These are phyloP conservation scores for Pelobates cultripes DNA, from an alignment of 2,797 vertebrate species.

Conservation along the genomic window DNA sequence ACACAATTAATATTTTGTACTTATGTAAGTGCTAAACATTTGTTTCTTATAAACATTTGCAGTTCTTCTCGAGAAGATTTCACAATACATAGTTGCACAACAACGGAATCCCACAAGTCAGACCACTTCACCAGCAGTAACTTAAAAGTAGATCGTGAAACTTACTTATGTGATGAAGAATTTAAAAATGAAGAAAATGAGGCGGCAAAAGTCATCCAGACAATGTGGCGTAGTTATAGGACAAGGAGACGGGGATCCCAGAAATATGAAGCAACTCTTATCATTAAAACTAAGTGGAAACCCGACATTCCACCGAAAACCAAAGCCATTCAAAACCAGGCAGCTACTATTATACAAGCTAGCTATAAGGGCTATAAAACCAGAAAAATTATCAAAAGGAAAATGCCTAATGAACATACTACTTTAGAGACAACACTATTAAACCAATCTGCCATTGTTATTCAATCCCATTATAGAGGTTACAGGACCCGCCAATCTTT, in stretches of 20 bases:
- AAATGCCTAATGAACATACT: no score
- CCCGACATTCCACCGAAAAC: no score
- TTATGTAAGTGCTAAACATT: background rate
- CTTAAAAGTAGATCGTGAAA: background rate
- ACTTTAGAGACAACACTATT: no score
- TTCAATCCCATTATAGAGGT: background rate
- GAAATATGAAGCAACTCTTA: background rate
- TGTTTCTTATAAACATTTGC: background rate
- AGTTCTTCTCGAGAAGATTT: background rate
- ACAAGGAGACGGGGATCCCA: constrained; percentile 39
- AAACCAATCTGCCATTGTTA: background rate
- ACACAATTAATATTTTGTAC: no score
- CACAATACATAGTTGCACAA: fast-evolving
- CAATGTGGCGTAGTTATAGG: constrained; percentile 57
- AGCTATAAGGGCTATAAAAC: background rate
- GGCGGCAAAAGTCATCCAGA: constrained; percentile 58
- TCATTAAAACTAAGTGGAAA: background rate
- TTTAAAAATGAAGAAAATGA: background rate
- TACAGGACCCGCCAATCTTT: background rate
- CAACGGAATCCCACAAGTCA: background rate
- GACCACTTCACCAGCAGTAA: constrained; percentile 14
- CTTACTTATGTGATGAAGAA: no score
- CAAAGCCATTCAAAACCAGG: background rate
- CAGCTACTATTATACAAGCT: background rate
- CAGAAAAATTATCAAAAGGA: background rate